phyloP scores from a whole-genome alignment of 2,113 vertebrate species.

The Fregetta grallaria region DNA sequence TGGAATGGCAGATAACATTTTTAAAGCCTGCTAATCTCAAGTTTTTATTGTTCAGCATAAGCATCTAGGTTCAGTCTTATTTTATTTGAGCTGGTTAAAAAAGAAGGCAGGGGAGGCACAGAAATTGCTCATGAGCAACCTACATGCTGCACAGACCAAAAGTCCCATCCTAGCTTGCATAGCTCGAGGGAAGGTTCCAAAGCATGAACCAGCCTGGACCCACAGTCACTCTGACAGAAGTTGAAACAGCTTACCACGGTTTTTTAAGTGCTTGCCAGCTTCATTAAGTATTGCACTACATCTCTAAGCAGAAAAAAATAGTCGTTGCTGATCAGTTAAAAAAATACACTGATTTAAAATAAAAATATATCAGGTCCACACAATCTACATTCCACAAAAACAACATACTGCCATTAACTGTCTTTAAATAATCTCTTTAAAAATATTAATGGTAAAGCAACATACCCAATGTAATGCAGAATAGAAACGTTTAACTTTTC shows the following conservation, averaged over 20 bases:
- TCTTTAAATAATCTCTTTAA: not conserved
- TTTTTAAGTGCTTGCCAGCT: not conserved
- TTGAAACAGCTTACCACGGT: not conserved
- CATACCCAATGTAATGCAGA: not conserved
- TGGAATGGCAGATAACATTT: not conserved
- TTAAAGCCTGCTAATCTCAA: conserved; percentile 13
- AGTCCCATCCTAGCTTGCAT: not conserved
- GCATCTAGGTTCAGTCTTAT: not conserved
- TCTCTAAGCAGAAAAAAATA: not conserved
- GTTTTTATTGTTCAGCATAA: not conserved
- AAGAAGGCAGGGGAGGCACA: not conserved
- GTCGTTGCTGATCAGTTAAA: not conserved
- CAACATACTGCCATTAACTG: not conserved
- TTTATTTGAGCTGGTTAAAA: not conserved
- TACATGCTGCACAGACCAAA: not conserved
- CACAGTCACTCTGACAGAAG: not conserved
- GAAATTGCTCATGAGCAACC: not conserved
- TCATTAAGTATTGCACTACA: not conserved
- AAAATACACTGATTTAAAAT: not conserved
- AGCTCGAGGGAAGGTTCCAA: not conserved
- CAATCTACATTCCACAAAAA: not conserved
- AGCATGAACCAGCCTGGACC: not conserved
- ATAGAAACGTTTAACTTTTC: not conserved
- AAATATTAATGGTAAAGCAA: not conserved
- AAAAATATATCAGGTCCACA: not conserved